phyloP scores from a whole-genome alignment of 2,113 vertebrate genomes.

The Ceuthmochares aereus region DNA sequence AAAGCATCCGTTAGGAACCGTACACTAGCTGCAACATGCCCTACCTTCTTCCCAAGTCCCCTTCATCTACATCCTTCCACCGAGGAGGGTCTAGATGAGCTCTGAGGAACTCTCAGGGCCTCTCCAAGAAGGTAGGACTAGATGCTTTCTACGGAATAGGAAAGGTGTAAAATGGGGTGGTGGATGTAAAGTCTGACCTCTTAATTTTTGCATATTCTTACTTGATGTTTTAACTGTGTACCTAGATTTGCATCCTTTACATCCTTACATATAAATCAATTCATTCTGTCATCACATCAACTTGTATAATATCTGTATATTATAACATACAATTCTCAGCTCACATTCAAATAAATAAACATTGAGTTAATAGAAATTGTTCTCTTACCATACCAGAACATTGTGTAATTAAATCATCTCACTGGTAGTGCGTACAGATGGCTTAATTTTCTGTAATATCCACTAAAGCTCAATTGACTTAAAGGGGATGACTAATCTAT shows the following conservation, averaged over 20 bases:
- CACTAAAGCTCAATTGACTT: conserved; percentile 49
- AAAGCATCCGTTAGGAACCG: background rate
- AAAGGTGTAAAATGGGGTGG: background rate
- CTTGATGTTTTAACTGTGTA: background rate
- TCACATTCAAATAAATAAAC: conserved; percentile 45
- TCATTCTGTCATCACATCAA: background rate
- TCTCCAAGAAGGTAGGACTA: background rate
- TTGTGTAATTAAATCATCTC: conserved; percentile 50
- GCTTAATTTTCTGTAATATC: conserved; percentile 50
- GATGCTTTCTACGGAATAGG: background rate
- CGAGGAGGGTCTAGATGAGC: background rate
- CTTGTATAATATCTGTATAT: background rate
- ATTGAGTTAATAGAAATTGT: conserved; percentile 36
- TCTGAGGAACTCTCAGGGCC: background rate
- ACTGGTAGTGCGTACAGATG: conserved; percentile 35
- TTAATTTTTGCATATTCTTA: background rate
- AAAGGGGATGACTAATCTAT: conserved; percentile 24
- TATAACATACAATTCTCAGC: background rate
- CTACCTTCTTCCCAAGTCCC: background rate
- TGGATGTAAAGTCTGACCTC: background rate
- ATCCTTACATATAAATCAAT: background rate
- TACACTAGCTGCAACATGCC: background rate
- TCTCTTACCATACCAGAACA: conserved; percentile 20
- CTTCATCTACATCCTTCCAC: background rate
- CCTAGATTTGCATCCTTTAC: background rate